These are phyloP conservation scores for Turritopsis dohrnii DNA, from an alignment of 30 jellyfish, hydroid and myxozoan genomes.

Conservation along the genomic window DNA sequence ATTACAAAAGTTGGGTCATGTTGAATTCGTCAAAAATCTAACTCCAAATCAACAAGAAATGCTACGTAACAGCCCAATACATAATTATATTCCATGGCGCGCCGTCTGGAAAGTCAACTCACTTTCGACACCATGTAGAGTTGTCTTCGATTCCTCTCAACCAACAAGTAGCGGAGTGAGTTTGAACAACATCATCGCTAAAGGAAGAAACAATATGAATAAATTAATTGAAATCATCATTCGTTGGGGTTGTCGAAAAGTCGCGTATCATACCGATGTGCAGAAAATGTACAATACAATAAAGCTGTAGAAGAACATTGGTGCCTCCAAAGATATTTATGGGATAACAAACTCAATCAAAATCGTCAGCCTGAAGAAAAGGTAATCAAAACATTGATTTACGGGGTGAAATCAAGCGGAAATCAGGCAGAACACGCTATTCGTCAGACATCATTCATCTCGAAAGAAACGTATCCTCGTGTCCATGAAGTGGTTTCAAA, in stretches of 20 bases:
- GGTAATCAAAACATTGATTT: conserved; percentile 18
- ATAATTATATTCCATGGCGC: too few relatives aligned
- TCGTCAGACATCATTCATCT: neutral
- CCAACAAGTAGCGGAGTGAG: too few relatives aligned
- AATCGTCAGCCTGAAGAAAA: neutral
- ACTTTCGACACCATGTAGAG: too few relatives aligned
- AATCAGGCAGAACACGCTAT: neutral
- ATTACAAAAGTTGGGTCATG: too few relatives aligned
- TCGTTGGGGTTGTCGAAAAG: neutral
- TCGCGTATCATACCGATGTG: neutral
- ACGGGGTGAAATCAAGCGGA: neutral
- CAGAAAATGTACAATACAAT: conserved; percentile 19
- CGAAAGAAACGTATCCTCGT: neutral
- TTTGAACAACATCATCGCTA: neutral
- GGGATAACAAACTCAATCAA: conserved; percentile 21
- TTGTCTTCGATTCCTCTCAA: too few relatives aligned
- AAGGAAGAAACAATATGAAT: neutral
- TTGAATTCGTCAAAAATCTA: too few relatives aligned
- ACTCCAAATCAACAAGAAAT: too few relatives aligned
- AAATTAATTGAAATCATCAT: neutral
- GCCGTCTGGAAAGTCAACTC: too few relatives aligned
- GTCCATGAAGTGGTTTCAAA: neutral
- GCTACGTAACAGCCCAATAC: too few relatives aligned
- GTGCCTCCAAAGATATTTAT: conserved; percentile 19
- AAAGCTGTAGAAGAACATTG: neutral